Conservation (phyloP, 2,888 invertebrate genomes). For the Anticlea derivata region DNA sequence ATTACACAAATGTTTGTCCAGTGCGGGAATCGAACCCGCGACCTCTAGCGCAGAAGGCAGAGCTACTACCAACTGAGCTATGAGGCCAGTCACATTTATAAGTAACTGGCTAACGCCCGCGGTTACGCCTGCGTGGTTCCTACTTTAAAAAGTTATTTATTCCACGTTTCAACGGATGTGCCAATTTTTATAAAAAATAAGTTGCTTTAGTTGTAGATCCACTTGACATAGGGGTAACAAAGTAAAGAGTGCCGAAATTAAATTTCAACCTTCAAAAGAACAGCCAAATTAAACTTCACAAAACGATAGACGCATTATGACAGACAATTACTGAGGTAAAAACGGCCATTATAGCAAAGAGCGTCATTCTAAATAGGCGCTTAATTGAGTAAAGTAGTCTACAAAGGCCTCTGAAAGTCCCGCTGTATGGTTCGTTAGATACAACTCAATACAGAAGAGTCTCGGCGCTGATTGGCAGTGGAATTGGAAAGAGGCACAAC, state of each 20-base stretch:
- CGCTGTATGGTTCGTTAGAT: slow-evolving; percentile 35
- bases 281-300: slow-evolving; percentile 21
- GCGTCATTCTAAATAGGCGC: slow-evolving; percentile 29
- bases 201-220: too few relatives aligned
- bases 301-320: slow-evolving; percentile 16
- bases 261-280: background rate
- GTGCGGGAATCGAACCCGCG: too few relatives aligned
- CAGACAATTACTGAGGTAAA: slow-evolving; percentile 32
- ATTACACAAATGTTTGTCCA: too few relatives aligned
- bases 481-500: slow-evolving; percentile 1
- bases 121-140: too few relatives aligned
- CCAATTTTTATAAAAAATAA: background rate
- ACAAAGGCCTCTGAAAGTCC: slow-evolving; percentile 29
- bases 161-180: background rate
- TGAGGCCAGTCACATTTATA: too few relatives aligned
- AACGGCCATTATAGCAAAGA: slow-evolving; percentile 25
- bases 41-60: too few relatives aligned
- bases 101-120: too few relatives aligned
- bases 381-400: slow-evolving; percentile 35
- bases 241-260: slow-evolving; percentile 9
- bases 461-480: slow-evolving; percentile 16
- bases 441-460: slow-evolving; percentile 32
- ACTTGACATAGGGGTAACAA: too few relatives aligned
- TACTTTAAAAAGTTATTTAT: too few relatives aligned
- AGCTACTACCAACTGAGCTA: too few relatives aligned